phyloP scores from a whole-genome alignment of 2,888 invertebrate species.

The Entomobrya proxima region DNA sequence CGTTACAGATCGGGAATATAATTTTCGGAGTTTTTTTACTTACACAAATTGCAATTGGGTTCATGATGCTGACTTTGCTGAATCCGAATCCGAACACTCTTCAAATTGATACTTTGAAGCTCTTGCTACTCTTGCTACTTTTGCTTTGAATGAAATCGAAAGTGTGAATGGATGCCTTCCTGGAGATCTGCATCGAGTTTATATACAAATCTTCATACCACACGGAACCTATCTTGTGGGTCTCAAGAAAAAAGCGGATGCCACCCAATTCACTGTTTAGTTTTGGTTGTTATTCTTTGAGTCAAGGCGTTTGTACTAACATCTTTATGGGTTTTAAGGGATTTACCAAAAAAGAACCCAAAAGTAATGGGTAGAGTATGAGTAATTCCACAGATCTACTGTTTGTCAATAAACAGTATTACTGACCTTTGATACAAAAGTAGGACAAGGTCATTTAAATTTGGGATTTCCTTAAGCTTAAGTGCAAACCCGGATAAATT shows the following conservation, averaged over 20 bases:
- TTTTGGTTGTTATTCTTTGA: no score
- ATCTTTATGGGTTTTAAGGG: not conserved
- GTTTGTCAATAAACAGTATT: slow-evolving; percentile 22
- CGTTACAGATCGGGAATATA: not conserved
- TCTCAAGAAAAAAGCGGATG: no score
- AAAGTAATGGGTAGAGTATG: no score
- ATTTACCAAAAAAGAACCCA: not conserved
- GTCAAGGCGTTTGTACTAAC: no score
- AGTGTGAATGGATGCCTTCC: slow-evolving; percentile 39
- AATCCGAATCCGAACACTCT: not conserved
- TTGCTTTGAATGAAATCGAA: slow-evolving; percentile 36
- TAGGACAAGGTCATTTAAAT: slow-evolving; percentile 35
- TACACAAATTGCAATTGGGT: not conserved
- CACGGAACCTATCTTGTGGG: not conserved
- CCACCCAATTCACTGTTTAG: no score
- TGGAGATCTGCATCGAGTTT: slow-evolving; percentile 13
- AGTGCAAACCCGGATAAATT: slow-evolving; percentile 1
- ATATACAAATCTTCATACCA: slow-evolving; percentile 49
- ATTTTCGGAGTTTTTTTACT: not conserved
- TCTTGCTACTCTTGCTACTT: no score
- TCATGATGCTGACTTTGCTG: not conserved
- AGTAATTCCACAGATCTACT: no score
- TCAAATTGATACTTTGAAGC: not conserved
- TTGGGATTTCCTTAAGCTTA: not conserved
- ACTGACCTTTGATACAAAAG: slow-evolving; percentile 30